Conservation (phyloP, 2,888 invertebrate species). For the Epistrophe eligans region DNA sequence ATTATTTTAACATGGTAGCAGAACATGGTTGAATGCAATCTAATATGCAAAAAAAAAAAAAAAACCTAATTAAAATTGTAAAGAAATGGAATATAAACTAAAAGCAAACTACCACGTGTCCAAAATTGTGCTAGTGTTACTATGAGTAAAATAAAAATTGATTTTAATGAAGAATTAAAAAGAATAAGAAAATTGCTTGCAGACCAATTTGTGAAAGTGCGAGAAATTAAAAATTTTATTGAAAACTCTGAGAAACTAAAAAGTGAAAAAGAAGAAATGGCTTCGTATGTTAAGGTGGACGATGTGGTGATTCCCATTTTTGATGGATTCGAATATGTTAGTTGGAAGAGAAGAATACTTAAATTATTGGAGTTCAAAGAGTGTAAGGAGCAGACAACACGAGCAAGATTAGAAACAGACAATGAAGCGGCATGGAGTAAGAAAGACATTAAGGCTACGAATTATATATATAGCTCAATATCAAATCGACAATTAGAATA, state of each 20-base stretch:
- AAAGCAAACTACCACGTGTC: background rate
- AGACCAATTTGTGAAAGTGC: conserved; percentile 4
- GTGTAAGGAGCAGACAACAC: conserved; percentile 16
- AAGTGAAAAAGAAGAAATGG: conserved; percentile 24
- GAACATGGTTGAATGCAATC: conserved; percentile 59
- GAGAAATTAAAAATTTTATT: conserved; percentile 14
- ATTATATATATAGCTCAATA: conserved; percentile 34
- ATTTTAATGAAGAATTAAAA: background rate
- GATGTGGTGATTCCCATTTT: conserved; percentile 28
- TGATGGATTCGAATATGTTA: conserved; percentile 25
- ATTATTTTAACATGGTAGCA: conserved; percentile 2
- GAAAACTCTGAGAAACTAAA: conserved; percentile 13
- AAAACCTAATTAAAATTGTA: background rate
- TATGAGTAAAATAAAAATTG: conserved; percentile 9
- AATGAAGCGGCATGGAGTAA: conserved; percentile 20
- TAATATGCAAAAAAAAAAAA: conserved; percentile 42
- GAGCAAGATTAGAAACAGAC: conserved; percentile 13
- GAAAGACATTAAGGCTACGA: conserved; percentile 24
- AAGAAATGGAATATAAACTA: background rate
- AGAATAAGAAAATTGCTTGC: conserved; percentile 21
- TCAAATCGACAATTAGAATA: conserved; percentile 31
- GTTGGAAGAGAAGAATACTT: conserved; percentile 29
- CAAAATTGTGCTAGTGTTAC: conserved; percentile 2
- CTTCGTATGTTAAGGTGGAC: conserved; percentile 20
- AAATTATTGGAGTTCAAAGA: conserved; percentile 37